These are phyloP conservation scores for Phortica magna DNA, from an alignment of 2,888 invertebrate species.

Conservation along the genomic window DNA sequence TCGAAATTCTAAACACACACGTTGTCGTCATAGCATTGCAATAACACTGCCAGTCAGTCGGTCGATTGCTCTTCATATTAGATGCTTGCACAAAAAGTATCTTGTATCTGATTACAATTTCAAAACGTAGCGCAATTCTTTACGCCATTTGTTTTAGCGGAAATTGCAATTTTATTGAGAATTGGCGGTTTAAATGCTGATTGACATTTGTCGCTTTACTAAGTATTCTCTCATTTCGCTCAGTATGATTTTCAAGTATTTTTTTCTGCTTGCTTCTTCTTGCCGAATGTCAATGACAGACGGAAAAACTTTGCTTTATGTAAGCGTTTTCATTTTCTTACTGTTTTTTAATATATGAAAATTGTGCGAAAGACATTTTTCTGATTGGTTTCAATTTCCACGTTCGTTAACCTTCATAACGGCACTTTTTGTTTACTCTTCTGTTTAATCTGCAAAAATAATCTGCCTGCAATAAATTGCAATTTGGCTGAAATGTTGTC, in stretches of 20 bases:
- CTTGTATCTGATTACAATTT: conserved; percentile 62
- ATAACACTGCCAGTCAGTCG: not conserved
- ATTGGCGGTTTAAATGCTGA: conserved; percentile 64
- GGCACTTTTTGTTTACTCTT: too few relatives aligned
- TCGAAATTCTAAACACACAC: conserved; percentile 50
- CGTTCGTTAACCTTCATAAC: not conserved
- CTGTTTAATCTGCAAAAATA: not conserved
- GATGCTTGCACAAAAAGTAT: not conserved
- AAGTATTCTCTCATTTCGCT: conserved; percentile 10
- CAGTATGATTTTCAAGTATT: conserved; percentile 11
- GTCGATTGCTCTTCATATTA: conserved; percentile 25
- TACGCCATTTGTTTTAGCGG: conserved; percentile 46
- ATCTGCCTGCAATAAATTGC: not conserved
- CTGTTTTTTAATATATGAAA: not conserved
- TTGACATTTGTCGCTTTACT: conserved; percentile 58
- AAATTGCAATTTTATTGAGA: conserved; percentile 63
- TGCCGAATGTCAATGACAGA: conserved; percentile 56
- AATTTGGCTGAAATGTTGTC: not conserved
- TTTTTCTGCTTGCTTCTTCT: conserved; percentile 9
- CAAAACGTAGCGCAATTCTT: conserved; percentile 54
- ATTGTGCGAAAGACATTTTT: not conserved
- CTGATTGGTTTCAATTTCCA: not conserved
- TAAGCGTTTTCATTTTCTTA: not conserved
- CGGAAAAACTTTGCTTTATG: conserved; percentile 11
- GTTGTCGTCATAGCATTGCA: conserved; percentile 8